Base-by-base conservation (phyloP, 2,797 vertebrate species). In the Myotis vivesi region DNA sequence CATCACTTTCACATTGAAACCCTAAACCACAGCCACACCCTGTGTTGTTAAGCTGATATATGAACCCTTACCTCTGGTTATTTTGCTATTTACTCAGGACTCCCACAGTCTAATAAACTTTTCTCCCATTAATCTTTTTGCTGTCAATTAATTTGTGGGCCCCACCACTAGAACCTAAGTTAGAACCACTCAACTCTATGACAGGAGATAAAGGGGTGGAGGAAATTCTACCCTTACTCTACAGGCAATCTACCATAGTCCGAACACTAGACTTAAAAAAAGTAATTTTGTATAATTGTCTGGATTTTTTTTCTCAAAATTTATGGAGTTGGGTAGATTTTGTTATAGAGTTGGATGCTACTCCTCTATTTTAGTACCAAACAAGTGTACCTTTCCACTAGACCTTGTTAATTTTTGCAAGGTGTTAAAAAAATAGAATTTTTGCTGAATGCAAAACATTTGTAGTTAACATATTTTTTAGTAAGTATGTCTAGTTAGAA, bases 371-470 rank as follows among this genome's bases (percentile, higher is more conserved):
- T 83, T 59, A 79, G 38, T 15, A 69, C 38, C 20, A 81, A 79
- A 82, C 79, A 51, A 72, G 23, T 8, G 23, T 76, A 12, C 10
- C 38, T 62, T 89, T 59, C 55, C 36, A 59, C 16, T 53, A 17
- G 59, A 66, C 33, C 30, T 86, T 87, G 28, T 80, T 91, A 62
- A 89, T 38, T 91, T 92, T 81, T 89, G 23, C 41, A 79, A 69
- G 44, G 49, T 53, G 25, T 51, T 83, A 44, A 79, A 84, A 53
- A 75, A 62, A 62, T 16, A 73, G n/a, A 83, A 66, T 80, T 89
- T 92, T 75, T 73, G 19, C 57, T 92, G 83, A 57, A 79, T 75
- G 81, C 28, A 77, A 93, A 80, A 71, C 33, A 23, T 33, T 66
- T 66, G 15, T 36, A 2, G 15, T 44, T 85, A 89, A 90, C 8